A percentile compares a stretch with the other conserved stretches of the same genome.
phyloP scores from a whole-genome alignment of 1,140 invertebrate species.

The Phocides pigmalion region DNA sequence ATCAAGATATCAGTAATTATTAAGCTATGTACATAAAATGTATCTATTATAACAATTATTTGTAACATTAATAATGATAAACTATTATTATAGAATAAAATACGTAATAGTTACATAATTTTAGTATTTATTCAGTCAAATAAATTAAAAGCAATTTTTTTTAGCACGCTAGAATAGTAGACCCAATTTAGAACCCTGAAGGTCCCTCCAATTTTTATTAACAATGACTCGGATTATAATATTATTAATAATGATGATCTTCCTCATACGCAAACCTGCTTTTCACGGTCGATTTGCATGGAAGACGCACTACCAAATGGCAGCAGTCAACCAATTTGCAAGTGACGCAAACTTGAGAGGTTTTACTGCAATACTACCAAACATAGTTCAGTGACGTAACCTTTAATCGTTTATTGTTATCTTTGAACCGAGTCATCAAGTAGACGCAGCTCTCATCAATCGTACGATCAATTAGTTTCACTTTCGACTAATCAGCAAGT shows the following conservation, averaged over 20 bases:
- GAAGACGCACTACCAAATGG: constrained; percentile 23
- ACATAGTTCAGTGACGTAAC: constrained; percentile 51
- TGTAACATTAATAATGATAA: too few relatives aligned
- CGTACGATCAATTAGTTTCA: constrained; percentile 31
- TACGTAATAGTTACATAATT: neutral
- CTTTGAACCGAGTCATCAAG: constrained; percentile 22
- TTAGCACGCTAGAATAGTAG: neutral
- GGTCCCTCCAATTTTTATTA: neutral
- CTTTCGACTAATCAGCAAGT: constrained; percentile 35
- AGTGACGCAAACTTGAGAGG: constrained; percentile 21
- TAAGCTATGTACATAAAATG: neutral
- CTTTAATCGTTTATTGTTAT: constrained; percentile 55
- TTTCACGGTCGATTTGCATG: constrained; percentile 31
- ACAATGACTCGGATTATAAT: neutral
- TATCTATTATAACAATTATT: too few relatives aligned
- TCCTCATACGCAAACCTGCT: constrained; percentile 15
- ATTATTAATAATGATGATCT: neutral
- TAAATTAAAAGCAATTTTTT: neutral
- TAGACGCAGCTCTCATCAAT: constrained; percentile 20
- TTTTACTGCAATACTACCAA: constrained; percentile 42
- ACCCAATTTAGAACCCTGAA: neutral
- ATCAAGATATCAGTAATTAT: neutral
- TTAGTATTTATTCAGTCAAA: neutral
- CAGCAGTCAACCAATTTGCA: constrained; percentile 20
- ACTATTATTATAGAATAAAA: neutral